Base-by-base conservation (phyloP, 2,113 vertebrate genomes). In the Recurvirostra avosetta region DNA sequence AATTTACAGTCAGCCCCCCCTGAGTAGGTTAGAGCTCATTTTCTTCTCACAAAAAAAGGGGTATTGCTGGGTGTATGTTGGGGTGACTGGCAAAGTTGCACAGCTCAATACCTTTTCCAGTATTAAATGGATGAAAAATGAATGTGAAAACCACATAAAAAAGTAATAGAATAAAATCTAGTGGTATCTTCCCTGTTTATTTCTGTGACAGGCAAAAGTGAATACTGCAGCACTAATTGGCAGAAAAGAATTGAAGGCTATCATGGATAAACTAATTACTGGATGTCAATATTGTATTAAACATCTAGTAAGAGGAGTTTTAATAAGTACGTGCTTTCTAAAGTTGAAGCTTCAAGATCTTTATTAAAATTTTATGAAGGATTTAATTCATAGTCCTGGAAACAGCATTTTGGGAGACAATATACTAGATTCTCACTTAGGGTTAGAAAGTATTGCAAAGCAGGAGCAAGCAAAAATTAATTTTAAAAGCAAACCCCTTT, bases 211-310 rank as follows among this genome's bases (percentile, higher is more conserved):
- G 40, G 63, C 30, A 56, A 53, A 81, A 91, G 30, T 26, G 92
- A 78, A 59, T 45, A 18, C 34, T 34, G 77, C 49, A 66, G 67
- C 58, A 32, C 77, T 73, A 79, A 93, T 55, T 68, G 63, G 80
- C 62, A 94, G 92, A 56, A 84, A 68, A 73, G 62, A 94, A 88
- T 50, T 79, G 86, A 94, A 87, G 65, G 73, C 55, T 82, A 89
- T 95, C 70, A 90, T 58, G 49, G 89, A 61, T 87, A 83, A 94
- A 87, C 34, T 90, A 91, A 92, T 96, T 94, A 77, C 56, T 83
- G 52, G 52, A 67, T 93, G 90, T 68, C 94, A 96, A 89, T 94
- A 86, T 63, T 86, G 53, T 66, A 78, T 84, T 84, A 94, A 96
- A 86, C 38, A 86, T 38, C 16, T 0, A 75, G 58, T 53, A 36